Base-by-base conservation (phyloP, 2,797 vertebrate genomes). In the Molossus alvarezi region DNA sequence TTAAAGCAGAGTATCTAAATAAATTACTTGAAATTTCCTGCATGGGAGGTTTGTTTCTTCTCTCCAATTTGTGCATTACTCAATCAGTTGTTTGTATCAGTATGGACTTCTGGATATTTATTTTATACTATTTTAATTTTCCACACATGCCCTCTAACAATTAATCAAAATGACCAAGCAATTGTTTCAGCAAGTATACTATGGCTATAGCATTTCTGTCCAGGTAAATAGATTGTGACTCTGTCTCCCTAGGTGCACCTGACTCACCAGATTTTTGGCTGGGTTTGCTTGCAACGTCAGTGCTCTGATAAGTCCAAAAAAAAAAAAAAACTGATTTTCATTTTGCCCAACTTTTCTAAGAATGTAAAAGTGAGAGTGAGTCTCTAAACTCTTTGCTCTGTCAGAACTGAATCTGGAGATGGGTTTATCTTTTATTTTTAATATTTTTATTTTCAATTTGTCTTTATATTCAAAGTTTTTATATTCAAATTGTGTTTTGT, bases 71-170 rank as follows among this genome's bases (percentile, higher is more conserved):
- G 9, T 60, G 21, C 12, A 53, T n/a, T 94, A 94, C 21, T 27
- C 21, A 75, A 71, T 90, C 72, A 90, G 37, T 88, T 84, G 45
- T 33, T 90, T 85, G 41, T 57, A 29, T 86, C n/a, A 45, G 29
- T 75, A 41, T 67, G 25, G n/a, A 53, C 21, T 57, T 23, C 33
- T 60, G 41, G 11, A 41, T 45, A 90, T 86, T 60, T 90, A 67
- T 45, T 53, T 90, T 60, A 60, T 67, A 58, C 12, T 53, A 69
- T 12, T 60, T 82, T 87, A 67, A 45, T 85, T 27, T 23, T 55
- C 27, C 51, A 67, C 6, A 53, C 21, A 41, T 51, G 80, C n/a
- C 23, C 29, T 72, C 25, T 33, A 85, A 4, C 12, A 83, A 33
- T 65, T 89, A 92, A 77, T 65, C 57, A 85, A 58, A 51, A 80